Evolutionary conservation across 2,888 invertebrate genomes (phyloP), one percentile per base, ranked within the genome.

Genomic region (Lasioglossum figueresi): DNA sequence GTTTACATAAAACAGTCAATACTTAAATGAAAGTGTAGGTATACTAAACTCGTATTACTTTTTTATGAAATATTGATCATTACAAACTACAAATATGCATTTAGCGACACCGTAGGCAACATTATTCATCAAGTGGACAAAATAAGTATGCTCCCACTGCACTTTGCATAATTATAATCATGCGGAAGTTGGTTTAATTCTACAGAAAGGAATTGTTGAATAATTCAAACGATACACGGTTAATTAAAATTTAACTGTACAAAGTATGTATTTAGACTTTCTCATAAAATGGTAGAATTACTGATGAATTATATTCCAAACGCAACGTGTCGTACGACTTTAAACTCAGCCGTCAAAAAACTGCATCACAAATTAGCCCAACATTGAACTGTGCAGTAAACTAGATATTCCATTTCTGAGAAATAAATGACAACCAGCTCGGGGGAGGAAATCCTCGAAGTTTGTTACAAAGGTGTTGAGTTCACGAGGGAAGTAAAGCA

Each of bases 401-500:
- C 63, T 31, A 31, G 0, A 31, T 63, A 31, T 63, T 63, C 31
- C 31, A 31, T 63, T 63, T 31, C 63, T 63, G 5, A 31, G 31
- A 1, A 5, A 6, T 63, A 31, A 63, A 19, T 43, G 40, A 43
- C 66, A 66, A 68, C 16, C 31, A 8, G 43, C 45, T 45, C 16
- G 23, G 14, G 10, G 31, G 34, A 34, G 34, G 66, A 31, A 78
- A 70, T 52, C 48, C 70, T 19, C 8, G 77, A 23, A 71, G 63
- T 3, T 63, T 27, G 63, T 40, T 68, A 63, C 45, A 48, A 71
- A 71, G 16, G 31, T 23, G 31, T 63, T 27, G 27, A 59, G 23
- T 59, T 56, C 37, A 34, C 27, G 31, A 40, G 59, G n/a, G 71
- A 71, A 76, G 37, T 52, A 68, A 59, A 59, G 63, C 31, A 45